Evolutionary conservation across 2,888 invertebrate species (phyloP).

Genomic region (Erebia aethiops): DNA sequence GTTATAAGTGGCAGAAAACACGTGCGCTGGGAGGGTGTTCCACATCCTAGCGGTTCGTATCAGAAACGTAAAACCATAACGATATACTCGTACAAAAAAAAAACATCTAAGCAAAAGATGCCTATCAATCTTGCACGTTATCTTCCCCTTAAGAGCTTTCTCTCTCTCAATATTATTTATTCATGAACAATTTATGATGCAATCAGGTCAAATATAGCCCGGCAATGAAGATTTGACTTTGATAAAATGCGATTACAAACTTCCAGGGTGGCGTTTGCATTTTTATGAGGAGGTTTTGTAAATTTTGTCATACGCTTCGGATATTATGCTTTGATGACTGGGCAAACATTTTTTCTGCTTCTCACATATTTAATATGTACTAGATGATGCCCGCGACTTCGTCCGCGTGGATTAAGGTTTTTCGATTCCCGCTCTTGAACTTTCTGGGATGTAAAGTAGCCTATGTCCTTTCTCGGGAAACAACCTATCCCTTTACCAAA

Average conservation of each 20-base stretch:
- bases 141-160: slow-evolving; percentile 56
- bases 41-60: no score
- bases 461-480: no score
- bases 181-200: slow-evolving; percentile 81
- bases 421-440: no score
- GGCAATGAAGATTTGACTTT: slow-evolving; percentile 72
- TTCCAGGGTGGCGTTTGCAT: slow-evolving; percentile 51
- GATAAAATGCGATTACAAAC: slow-evolving; percentile 70
- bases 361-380: no score
- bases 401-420: no score
- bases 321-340: slow-evolving; percentile 10
- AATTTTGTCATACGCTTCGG: slow-evolving; percentile 36
- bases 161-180: slow-evolving; percentile 75
- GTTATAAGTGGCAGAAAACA: no score
- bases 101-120: slow-evolving; percentile 11
- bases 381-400: no score
- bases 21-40: no score
- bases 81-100: not conserved
- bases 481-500: no score
- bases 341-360: not conserved
- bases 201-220: slow-evolving; percentile 74
- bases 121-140: slow-evolving; percentile 43
- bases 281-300: slow-evolving; percentile 54
- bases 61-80: no score
- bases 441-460: no score